These are phyloP conservation scores for Nicator chloris DNA, from an alignment of 2,113 vertebrate species.

Conservation along the genomic window DNA sequence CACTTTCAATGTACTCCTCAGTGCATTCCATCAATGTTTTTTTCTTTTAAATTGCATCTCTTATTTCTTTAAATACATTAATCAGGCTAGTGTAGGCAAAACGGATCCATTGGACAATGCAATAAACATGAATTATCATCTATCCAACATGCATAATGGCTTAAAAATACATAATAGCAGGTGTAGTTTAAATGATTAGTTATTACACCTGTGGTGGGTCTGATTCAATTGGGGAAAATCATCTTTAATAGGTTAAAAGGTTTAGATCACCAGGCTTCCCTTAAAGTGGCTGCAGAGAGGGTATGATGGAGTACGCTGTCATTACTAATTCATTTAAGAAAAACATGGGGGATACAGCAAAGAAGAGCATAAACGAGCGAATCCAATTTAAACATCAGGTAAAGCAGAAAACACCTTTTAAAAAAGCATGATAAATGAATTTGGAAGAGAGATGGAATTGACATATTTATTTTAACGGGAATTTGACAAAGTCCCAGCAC, in stretches of 20 bases:
- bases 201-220: slow-evolving; percentile 99
- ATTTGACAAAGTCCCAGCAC: slow-evolving; percentile 77
- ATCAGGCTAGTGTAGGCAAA: slow-evolving; percentile 84
- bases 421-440: slow-evolving; percentile 87
- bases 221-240: slow-evolving; percentile 99
- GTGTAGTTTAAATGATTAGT: slow-evolving; percentile 96
- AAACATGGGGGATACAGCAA: slow-evolving; percentile 97
- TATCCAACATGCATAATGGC: slow-evolving; percentile 83
- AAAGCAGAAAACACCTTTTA: slow-evolving; percentile 84
- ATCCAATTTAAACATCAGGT: slow-evolving; percentile 93
- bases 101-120: slow-evolving; percentile 88
- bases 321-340: slow-evolving; percentile 99
- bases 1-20: slow-evolving; percentile 79
- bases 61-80: slow-evolving; percentile 87
- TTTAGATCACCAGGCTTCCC: slow-evolving; percentile 99
- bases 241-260: slow-evolving; percentile 99
- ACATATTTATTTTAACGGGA: slow-evolving; percentile 80
- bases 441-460: slow-evolving; percentile 76
- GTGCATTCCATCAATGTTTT: slow-evolving; percentile 79
- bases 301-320: slow-evolving; percentile 95
- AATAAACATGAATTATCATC: slow-evolving; percentile 99
- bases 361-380: slow-evolving; percentile 91
- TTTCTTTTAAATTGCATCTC: slow-evolving; percentile 80
- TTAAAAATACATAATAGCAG: slow-evolving; percentile 92
- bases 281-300: slow-evolving; percentile 97